Conservation (phyloP, 2,797 vertebrate genomes). For the Nasua narica region DNA sequence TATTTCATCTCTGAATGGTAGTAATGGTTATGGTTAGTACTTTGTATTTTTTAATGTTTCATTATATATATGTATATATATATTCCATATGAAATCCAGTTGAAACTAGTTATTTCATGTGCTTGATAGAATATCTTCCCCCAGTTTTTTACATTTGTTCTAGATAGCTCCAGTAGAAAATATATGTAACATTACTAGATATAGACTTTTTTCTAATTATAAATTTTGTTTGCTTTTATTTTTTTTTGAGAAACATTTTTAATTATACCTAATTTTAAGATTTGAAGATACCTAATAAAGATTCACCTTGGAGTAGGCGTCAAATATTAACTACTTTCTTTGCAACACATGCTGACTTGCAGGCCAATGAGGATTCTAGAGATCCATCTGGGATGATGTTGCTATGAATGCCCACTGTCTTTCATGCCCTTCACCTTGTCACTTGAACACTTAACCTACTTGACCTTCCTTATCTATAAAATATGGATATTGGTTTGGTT, state of each 20-base stretch:
- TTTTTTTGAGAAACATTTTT: slow-evolving; percentile 13
- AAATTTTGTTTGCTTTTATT: slow-evolving; percentile 10
- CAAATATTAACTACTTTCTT: not conserved
- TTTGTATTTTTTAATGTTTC: slow-evolving; percentile 23
- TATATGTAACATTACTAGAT: slow-evolving; percentile 2
- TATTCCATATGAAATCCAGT: not conserved
- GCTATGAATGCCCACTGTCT: not conserved
- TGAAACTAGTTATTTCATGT: not conserved
- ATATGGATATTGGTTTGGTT: not conserved
- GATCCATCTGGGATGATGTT: not conserved
- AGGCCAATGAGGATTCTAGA: not conserved
- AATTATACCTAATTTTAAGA: not conserved
- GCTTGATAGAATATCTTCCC: not conserved
- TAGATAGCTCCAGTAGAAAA: not conserved
- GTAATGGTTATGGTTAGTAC: not conserved
- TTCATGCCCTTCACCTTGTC: not conserved
- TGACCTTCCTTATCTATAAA: not conserved
- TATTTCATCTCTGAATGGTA: not conserved
- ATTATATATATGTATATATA: not conserved
- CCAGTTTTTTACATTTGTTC: not conserved
- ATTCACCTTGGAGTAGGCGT: not conserved
- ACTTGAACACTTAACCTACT: not conserved
- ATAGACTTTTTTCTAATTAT: not conserved
- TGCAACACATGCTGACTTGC: not conserved
- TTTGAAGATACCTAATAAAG: not conserved